phyloP scores from a whole-genome alignment of 2,888 invertebrate species.

The Ernsta delagoae region DNA sequence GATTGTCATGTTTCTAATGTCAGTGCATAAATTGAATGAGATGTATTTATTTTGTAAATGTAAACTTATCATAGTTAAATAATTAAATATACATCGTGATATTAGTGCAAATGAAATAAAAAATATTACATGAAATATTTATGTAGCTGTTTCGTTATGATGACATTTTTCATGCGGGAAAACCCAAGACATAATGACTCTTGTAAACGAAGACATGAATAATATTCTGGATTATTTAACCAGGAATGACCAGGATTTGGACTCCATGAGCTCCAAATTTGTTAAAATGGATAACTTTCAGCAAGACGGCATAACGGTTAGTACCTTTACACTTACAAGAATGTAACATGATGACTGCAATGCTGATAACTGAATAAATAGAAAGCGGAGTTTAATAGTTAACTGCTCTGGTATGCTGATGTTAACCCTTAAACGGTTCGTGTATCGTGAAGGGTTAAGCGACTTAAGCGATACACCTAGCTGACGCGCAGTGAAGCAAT shows the following conservation, averaged over 20 bases:
- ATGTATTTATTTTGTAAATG: conserved; percentile 61
- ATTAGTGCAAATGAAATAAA: conserved; percentile 30
- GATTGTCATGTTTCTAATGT: conserved; percentile 41
- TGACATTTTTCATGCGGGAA: conserved; percentile 51
- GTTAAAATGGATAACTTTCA: conserved; percentile 73
- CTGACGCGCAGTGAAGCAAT: conserved; percentile 72
- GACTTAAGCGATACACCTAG: conserved; percentile 53
- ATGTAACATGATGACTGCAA: conserved; percentile 39
- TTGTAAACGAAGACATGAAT: conserved; percentile 70
- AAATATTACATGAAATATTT: conserved; percentile 18
- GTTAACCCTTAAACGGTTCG: conserved; percentile 37
- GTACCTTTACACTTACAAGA: conserved; percentile 54
- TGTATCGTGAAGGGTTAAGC: conserved; percentile 47
- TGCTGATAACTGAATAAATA: conserved; percentile 45
- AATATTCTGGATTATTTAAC: conserved; percentile 73
- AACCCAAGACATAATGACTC: conserved; percentile 65
- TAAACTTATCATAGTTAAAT: conserved; percentile 46
- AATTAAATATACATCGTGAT: conserved; percentile 33
- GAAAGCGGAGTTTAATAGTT: conserved; percentile 31
- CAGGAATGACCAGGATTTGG: conserved; percentile 65
- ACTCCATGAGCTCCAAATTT: conserved; percentile 54
- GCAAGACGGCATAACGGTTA: conserved; percentile 69
- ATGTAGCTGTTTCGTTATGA: conserved; percentile 43
- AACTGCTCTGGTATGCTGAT: no score
- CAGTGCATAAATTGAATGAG: conserved; percentile 41